phyloP scores from a whole-genome alignment of 2,888 invertebrate species.

The Creontiades dilutus region DNA sequence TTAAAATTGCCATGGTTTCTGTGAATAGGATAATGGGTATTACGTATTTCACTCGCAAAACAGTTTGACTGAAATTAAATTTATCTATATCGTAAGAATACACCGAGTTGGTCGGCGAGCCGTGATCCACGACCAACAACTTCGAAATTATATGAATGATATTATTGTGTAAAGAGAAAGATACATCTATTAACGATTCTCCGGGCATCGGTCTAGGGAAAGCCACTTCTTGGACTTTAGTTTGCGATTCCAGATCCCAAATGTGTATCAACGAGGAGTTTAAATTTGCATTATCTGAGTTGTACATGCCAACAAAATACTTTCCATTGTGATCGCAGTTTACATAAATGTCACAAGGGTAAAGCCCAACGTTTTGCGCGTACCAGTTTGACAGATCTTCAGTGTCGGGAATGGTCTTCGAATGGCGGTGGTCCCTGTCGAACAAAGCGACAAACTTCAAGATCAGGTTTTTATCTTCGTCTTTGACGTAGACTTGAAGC shows the following conservation, averaged over 20 bases:
- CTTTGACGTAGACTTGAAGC: conserved; percentile 72
- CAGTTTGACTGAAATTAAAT: conserved; percentile 66
- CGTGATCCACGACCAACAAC: not conserved
- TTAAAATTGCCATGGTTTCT: conserved; percentile 60
- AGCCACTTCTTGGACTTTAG: conserved; percentile 4
- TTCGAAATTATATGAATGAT: conserved; percentile 39
- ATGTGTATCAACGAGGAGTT: conserved; percentile 69
- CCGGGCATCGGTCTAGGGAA: not conserved
- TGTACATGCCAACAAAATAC: conserved; percentile 72
- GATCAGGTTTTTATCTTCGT: conserved; percentile 52
- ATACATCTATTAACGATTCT: not conserved
- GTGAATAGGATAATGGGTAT: conserved; percentile 73
- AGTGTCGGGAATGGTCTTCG: conserved; percentile 50
- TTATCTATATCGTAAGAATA: conserved; percentile 72
- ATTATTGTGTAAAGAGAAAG: conserved; percentile 39
- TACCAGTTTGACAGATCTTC: conserved; percentile 73
- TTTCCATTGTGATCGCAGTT: conserved; percentile 73
- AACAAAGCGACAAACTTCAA: conserved; percentile 63
- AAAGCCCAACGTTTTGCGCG: conserved; percentile 70
- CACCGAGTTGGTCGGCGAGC: conserved; percentile 49
- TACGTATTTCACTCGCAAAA: conserved; percentile 68
- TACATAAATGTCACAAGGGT: conserved; percentile 73
- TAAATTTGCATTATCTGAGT: conserved; percentile 51
- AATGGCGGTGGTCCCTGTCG: conserved; percentile 71
- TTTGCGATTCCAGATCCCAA: conserved; percentile 72